Conservation (phyloP, 2,797 vertebrate species). For the Emydoidea blandingii region DNA sequence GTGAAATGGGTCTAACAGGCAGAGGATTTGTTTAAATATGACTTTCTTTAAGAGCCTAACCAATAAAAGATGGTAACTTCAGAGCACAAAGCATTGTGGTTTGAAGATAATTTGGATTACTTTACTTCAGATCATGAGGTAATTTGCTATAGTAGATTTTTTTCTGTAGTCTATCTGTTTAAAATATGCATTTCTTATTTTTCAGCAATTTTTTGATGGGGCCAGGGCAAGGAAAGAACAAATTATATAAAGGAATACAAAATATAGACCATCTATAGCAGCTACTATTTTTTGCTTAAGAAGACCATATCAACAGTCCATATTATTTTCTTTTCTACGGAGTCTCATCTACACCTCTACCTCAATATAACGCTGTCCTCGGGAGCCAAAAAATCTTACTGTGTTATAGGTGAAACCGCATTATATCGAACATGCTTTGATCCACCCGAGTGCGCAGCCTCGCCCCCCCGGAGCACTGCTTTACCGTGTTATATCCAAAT, state of each 20-base stretch:
- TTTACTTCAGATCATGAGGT: neutral
- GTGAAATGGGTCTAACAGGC: neutral
- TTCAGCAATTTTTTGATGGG: neutral
- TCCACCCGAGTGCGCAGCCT: no score
- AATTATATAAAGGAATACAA: neutral
- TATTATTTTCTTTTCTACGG: neutral
- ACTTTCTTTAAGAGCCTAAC: neutral
- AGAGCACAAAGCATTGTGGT: neutral
- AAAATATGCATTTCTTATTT: neutral
- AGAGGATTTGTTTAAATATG: neutral
- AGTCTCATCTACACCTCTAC: neutral
- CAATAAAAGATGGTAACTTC: neutral
- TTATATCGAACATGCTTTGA: no score
- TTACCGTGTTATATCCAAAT: no score
- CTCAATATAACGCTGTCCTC: no score
- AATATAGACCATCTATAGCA: neutral
- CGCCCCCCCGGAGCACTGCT: no score
- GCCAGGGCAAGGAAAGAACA: neutral
- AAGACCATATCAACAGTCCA: neutral
- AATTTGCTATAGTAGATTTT: neutral
- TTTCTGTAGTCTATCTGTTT: neutral
- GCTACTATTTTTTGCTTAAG: neutral
- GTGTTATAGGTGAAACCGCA: no score
- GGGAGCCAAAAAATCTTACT: no score
- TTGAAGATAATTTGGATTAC: neutral